Conservation (phyloP, 2,797 vertebrate genomes). For the Garrulus glandarius region DNA sequence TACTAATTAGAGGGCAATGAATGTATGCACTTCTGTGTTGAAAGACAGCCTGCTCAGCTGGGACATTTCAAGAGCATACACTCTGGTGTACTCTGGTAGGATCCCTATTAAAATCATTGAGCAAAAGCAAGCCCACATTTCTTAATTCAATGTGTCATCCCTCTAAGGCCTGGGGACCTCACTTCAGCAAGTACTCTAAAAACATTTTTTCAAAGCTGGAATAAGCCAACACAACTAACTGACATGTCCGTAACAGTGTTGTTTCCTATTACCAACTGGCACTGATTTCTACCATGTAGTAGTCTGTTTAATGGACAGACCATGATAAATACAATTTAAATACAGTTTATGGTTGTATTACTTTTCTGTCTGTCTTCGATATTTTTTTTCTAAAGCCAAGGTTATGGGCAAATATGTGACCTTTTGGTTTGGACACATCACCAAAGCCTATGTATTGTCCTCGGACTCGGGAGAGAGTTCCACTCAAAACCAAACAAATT, state of each 20-base stretch:
- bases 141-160: conserved; percentile 48
- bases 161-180: conserved; percentile 25
- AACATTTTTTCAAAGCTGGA: conserved; percentile 8
- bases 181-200: conserved; percentile 5
- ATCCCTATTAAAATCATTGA: conserved; percentile 43
- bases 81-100: neutral
- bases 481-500: neutral
- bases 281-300: neutral
- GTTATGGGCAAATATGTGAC: neutral
- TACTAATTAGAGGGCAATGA: neutral
- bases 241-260: neutral
- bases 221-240: neutral
- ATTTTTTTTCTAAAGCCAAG: neutral
- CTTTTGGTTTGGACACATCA: neutral
- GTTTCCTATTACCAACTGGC: neutral
- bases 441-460: neutral
- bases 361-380: neutral
- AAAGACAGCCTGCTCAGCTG: neutral
- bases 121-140: neutral
- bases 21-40: neutral
- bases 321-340: neutral
- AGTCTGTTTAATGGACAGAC: neutral
- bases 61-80: neutral
- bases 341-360: neutral
- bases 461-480: neutral